These are phyloP conservation scores for Steinernema carpocapsae DNA, from an alignment of 2,888 invertebrate species.

Conservation along the genomic window DNA sequence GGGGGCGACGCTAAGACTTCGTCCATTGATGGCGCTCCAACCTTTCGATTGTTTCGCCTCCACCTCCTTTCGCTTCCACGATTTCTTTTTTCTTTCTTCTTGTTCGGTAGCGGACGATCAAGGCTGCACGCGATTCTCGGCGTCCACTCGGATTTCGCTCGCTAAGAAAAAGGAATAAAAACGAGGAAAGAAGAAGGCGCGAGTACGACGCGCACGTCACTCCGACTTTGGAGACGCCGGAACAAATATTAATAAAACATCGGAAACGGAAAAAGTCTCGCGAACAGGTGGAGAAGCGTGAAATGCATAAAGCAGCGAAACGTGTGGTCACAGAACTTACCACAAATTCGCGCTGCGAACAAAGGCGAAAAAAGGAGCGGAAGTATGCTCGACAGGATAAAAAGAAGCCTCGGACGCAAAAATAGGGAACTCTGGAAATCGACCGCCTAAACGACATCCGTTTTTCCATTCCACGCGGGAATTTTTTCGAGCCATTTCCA, in stretches of 20 bases:
- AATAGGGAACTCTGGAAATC: no score
- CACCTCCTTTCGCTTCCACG: neutral
- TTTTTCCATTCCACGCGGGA: no score
- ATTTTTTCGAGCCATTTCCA: no score
- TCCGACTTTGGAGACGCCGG: constrained; percentile 44
- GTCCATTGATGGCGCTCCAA: constrained; percentile 10
- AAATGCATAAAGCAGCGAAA: no score
- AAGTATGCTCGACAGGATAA: neutral
- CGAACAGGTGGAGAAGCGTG: no score
- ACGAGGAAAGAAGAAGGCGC: constrained; percentile 42
- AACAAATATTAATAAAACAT: constrained; percentile 43
- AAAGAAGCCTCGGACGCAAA: neutral
- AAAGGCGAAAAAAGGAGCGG: constrained; percentile 28
- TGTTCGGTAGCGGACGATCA: neutral
- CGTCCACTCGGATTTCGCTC: neutral
- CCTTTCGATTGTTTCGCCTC: constrained; percentile 8
- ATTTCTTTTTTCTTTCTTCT: no score
- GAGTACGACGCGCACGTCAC: constrained; percentile 41
- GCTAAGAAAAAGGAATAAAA: neutral
- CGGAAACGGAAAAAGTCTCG: no score
- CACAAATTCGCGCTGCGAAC: no score
- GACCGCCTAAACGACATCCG: no score
- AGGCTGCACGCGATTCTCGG: neutral
- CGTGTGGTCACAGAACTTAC: no score
- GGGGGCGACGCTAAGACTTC: neutral